phyloP scores from a whole-genome alignment of 2,888 invertebrate species.

The Himalopsyche tibetana region DNA sequence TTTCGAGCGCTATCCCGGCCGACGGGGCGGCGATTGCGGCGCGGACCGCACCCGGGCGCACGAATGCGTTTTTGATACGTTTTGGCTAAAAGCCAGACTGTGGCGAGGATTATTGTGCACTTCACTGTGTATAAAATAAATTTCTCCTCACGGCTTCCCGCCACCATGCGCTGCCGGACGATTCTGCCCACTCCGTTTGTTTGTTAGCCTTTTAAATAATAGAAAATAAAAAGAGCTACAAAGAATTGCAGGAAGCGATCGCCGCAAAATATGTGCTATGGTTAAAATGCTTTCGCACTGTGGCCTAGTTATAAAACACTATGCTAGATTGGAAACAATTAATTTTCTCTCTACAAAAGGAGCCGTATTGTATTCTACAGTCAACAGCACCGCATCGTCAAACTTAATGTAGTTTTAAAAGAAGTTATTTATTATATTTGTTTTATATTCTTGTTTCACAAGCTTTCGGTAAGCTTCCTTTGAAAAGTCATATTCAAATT shows the following conservation, averaged over 20 bases:
- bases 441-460: no score
- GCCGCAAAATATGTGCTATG: constrained; percentile 1
- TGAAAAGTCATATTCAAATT: no score
- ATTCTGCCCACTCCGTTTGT: neutral
- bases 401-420: no score
- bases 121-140: constrained; percentile 29
- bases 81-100: constrained; percentile 36
- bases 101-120: constrained; percentile 46
- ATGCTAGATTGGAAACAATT: neutral
- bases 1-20: constrained; percentile 1
- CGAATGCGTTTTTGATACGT: constrained; percentile 45
- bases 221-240: neutral
- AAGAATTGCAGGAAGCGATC: constrained; percentile 13
- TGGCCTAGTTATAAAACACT: constrained; percentile 6
- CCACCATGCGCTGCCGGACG: neutral
- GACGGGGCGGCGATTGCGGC: constrained; percentile 8
- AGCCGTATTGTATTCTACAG: neutral
- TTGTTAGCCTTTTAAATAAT: constrained; percentile 20
- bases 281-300: neutral
- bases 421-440: no score
- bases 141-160: neutral
- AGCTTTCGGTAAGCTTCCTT: no score
- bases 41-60: neutral
- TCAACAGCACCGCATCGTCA: neutral
- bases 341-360: neutral